phyloP scores from a whole-genome alignment of 2,113 vertebrate species.

The Pluvianellus socialis region DNA sequence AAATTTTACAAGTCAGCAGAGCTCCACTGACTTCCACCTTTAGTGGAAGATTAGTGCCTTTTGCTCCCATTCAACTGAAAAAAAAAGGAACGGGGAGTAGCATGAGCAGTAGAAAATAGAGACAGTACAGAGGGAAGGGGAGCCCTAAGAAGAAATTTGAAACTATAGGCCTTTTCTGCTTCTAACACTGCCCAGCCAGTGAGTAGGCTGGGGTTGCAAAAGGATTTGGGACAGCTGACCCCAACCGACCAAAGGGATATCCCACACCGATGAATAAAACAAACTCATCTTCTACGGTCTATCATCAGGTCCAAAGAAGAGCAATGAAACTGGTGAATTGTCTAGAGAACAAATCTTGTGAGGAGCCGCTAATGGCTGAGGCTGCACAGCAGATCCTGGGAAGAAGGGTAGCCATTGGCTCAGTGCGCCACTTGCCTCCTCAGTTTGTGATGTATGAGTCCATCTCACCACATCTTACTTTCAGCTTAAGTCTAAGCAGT shows the following conservation, averaged over 20 bases:
- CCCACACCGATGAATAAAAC: not conserved
- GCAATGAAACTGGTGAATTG: accelerated
- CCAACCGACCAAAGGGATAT: not conserved
- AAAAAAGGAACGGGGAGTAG: not conserved
- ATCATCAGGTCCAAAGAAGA: not conserved
- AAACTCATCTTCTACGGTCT: not conserved
- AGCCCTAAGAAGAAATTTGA: not conserved
- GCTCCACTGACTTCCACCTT: not conserved
- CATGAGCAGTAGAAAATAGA: not conserved
- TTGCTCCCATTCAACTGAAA: not conserved
- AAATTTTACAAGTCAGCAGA: not conserved
- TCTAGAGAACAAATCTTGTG: not conserved
- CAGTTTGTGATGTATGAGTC: not conserved
- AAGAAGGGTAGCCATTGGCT: not conserved
- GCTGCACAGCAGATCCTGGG: not conserved
- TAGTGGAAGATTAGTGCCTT: not conserved
- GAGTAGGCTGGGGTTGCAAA: not conserved
- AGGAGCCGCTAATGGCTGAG: not conserved
- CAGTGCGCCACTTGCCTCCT: accelerated
- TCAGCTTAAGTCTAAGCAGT: accelerated
- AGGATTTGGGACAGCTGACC: not conserved
- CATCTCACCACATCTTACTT: not conserved
- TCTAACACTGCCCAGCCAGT: not conserved
- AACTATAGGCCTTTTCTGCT: not conserved
- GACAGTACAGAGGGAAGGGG: not conserved